Evolutionary conservation across 2,888 invertebrate genomes (phyloP).

Genomic region (Acleris cristana): DNA sequence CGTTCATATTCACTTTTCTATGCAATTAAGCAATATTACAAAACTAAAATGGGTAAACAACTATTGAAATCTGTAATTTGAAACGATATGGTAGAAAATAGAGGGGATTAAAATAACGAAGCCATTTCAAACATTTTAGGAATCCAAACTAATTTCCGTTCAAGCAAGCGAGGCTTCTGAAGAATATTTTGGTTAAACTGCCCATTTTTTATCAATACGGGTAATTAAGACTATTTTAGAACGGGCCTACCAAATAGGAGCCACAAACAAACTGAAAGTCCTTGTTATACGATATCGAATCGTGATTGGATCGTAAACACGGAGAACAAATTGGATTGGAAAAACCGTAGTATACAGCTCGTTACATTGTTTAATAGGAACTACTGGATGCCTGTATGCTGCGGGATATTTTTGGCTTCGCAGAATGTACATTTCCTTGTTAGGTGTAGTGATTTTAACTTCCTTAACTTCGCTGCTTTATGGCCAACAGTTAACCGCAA

Average conservation of each 20-base stretch:
- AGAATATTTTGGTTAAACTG: too few relatives aligned
- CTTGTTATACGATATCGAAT: constrained; percentile 46
- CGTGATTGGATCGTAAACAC: constrained; percentile 56
- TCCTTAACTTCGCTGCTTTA: constrained; percentile 21
- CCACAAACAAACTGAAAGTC: constrained; percentile 46
- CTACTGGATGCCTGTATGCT: constrained; percentile 23
- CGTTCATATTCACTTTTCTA: constrained; percentile 28
- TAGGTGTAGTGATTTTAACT: constrained; percentile 43
- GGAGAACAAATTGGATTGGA: constrained; percentile 47
- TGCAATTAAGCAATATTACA: constrained; percentile 25
- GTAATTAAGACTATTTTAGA: too few relatives aligned
- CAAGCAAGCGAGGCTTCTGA: too few relatives aligned
- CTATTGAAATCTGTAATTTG: too few relatives aligned
- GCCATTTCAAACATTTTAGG: too few relatives aligned
- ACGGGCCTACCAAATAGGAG: constrained; percentile 9
- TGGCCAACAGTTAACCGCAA: constrained; percentile 27
- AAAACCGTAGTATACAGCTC: constrained; percentile 23
- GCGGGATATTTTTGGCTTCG: constrained; percentile 64
- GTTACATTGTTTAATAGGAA: constrained; percentile 25
- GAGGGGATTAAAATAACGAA: too few relatives aligned
- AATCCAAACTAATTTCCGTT: too few relatives aligned
- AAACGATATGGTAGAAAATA: too few relatives aligned
- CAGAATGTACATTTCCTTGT: constrained; percentile 67
- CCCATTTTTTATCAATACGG: too few relatives aligned
- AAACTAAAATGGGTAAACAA: constrained; percentile 7